Conservation (phyloP, 2,888 invertebrate genomes). For the Pomacea canaliculata region DNA sequence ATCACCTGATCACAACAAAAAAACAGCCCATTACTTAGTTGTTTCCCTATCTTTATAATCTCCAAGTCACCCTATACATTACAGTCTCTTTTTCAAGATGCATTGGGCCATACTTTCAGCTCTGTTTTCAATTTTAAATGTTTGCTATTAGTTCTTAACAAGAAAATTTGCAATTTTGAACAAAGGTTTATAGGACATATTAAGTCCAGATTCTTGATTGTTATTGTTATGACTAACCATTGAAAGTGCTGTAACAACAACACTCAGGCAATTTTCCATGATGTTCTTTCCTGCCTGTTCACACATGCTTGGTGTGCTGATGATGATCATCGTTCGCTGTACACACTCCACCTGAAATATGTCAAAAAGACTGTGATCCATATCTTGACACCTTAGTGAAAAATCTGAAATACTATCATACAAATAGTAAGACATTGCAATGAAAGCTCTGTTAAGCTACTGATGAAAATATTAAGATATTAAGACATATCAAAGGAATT, state of each 20-base stretch:
- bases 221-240: conserved; percentile 74
- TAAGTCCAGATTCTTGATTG: too few relatives aligned
- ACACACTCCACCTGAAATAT: conserved; percentile 17
- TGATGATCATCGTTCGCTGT: conserved; percentile 5
- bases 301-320: conserved; percentile 75
- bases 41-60: too few relatives aligned
- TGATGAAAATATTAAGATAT: too few relatives aligned
- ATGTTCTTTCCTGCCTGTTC: conserved; percentile 92
- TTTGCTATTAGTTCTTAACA: too few relatives aligned
- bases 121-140: too few relatives aligned
- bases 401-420: neutral
- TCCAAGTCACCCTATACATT: too few relatives aligned
- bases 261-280: conserved; percentile 88
- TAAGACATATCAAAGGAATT: too few relatives aligned
- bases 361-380: neutral
- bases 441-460: neutral
- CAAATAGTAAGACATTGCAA: neutral
- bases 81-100: too few relatives aligned
- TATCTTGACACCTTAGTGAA: neutral
- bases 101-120: too few relatives aligned
- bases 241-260: conserved; percentile 83
- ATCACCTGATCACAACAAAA: conserved; percentile 75
- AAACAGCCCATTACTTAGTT: too few relatives aligned
- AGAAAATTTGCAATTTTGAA: too few relatives aligned
- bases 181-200: too few relatives aligned